These are phyloP conservation scores for Molossus alvarezi DNA, from an alignment of 2,797 vertebrate species.

Conservation along the genomic window DNA sequence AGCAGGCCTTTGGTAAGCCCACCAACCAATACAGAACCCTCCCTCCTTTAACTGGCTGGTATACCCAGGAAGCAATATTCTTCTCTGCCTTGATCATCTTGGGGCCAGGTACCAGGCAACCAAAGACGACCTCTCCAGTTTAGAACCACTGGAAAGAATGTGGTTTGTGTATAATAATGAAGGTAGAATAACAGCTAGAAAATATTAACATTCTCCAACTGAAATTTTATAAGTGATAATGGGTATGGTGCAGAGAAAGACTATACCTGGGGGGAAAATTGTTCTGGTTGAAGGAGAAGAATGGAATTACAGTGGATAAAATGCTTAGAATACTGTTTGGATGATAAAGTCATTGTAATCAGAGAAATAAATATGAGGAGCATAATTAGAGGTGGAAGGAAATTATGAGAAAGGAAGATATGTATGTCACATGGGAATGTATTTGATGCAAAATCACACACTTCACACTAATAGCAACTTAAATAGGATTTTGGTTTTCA, in stretches of 20 bases:
- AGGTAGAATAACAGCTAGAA: neutral
- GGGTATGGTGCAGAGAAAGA: neutral
- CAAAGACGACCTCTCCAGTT: neutral
- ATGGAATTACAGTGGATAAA: conserved; percentile 2
- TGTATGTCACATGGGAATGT: neutral
- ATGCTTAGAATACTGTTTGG: neutral
- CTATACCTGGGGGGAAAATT: neutral
- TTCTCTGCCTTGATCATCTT: neutral
- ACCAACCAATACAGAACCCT: neutral
- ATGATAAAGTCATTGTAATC: neutral
- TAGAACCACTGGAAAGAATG: neutral
- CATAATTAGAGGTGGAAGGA: neutral
- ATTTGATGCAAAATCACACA: neutral
- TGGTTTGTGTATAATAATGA: neutral
- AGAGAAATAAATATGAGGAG: neutral
- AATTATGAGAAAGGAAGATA: neutral
- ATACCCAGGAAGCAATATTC: neutral
- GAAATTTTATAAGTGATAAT: neutral
- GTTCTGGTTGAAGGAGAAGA: neutral
- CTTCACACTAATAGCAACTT: neutral
- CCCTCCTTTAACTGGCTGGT: neutral
- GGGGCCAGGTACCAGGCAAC: neutral
- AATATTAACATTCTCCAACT: neutral
- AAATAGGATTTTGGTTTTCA: neutral
- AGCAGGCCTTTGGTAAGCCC: neutral